phyloP scores from a whole-genome alignment of 1,140 invertebrate species.

The Dendroctonus ponderosae region DNA sequence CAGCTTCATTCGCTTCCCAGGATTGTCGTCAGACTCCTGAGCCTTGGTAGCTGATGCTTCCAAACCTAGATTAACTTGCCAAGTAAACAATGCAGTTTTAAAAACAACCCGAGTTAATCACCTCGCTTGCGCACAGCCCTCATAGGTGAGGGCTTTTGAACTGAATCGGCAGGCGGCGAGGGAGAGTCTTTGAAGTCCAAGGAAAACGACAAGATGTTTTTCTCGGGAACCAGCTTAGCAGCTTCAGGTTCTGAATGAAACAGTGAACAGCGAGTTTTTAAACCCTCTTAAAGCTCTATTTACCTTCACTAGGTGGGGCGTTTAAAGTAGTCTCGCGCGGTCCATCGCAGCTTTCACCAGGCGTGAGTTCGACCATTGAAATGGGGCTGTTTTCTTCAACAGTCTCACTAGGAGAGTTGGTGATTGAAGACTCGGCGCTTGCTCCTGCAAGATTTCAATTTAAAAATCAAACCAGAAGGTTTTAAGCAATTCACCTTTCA shows the following conservation, averaged over 20 bases:
- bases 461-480: too few relatives aligned
- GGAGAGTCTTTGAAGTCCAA: conserved; percentile 48
- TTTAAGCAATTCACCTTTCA: too few relatives aligned
- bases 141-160: conserved; percentile 19
- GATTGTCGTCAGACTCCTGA: conserved; percentile 36
- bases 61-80: not conserved
- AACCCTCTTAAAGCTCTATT: not conserved
- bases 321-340: conserved; percentile 33
- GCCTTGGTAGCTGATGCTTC: conserved; percentile 37
- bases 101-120: not conserved
- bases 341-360: conserved; percentile 26
- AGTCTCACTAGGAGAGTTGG: conserved; percentile 8
- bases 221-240: not conserved
- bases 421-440: conserved; percentile 10
- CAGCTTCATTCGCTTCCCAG: conserved; percentile 56
- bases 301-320: conserved; percentile 31
- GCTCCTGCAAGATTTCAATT: not conserved
- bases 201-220: conserved; percentile 24
- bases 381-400: conserved; percentile 7
- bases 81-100: too few relatives aligned
- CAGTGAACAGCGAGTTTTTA: too few relatives aligned
- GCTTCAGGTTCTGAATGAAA: too few relatives aligned
- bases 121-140: conserved; percentile 38
- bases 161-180: conserved; percentile 36
- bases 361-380: conserved; percentile 7